Conservation (phyloP, 2,888 invertebrate species). For the Heliconius cydno region DNA sequence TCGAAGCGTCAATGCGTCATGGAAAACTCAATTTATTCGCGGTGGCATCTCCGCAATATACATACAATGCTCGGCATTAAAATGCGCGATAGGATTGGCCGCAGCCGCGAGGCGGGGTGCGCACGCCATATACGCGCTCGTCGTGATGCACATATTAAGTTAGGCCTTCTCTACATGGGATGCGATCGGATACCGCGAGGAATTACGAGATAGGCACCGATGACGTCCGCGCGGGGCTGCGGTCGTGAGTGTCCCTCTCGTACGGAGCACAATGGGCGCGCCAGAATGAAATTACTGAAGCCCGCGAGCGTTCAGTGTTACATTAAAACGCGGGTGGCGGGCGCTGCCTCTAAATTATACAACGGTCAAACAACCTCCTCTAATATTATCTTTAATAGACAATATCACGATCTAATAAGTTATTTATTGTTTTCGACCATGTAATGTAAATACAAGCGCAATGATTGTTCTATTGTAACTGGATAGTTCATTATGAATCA, state of each 20-base stretch:
- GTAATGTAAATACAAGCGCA: slow-evolving; percentile 23
- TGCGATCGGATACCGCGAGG: slow-evolving; percentile 63
- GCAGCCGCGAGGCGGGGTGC: slow-evolving; percentile 69
- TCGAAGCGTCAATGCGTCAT: slow-evolving; percentile 61
- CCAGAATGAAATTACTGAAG: slow-evolving; percentile 66
- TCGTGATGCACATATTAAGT: slow-evolving; percentile 84
- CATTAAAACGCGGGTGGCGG: slow-evolving; percentile 58
- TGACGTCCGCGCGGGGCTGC: slow-evolving; percentile 71
- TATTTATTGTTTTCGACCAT: slow-evolving; percentile 37
- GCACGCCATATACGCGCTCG: slow-evolving; percentile 75
- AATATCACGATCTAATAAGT: slow-evolving; percentile 43
- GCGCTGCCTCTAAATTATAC: slow-evolving; percentile 41
- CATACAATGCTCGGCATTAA: slow-evolving; percentile 80
- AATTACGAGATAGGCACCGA: slow-evolving; percentile 74
- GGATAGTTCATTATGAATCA: slow-evolving; percentile 1
- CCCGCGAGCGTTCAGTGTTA: slow-evolving; percentile 63
- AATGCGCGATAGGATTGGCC: slow-evolving; percentile 80
- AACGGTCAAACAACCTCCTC: slow-evolving; percentile 43
- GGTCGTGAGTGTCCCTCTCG: slow-evolving; percentile 70
- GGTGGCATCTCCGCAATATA: slow-evolving; percentile 70
- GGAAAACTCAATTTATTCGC: slow-evolving; percentile 76
- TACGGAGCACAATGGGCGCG: slow-evolving; percentile 63
- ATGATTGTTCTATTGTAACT: slow-evolving; percentile 16
- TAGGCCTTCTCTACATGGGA: slow-evolving; percentile 76
- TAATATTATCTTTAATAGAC: slow-evolving; percentile 44